Evolutionary conservation across 2,113 vertebrate genomes (phyloP).

Genomic region (Thermophis baileyi): DNA sequence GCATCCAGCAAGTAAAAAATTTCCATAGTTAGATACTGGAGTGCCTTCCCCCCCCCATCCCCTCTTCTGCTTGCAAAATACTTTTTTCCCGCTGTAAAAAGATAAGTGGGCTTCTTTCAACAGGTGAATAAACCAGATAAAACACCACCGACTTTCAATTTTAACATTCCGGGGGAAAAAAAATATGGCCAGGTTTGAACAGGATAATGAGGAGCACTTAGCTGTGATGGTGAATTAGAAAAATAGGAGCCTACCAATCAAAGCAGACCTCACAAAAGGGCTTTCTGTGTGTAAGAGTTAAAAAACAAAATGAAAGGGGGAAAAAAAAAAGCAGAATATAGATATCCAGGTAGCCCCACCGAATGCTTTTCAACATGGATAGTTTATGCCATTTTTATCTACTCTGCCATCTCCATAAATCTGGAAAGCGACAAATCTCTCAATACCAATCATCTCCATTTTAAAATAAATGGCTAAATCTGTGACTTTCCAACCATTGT

Average conservation of each 20-base stretch:
- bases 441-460: not conserved
- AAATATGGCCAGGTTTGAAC: not conserved
- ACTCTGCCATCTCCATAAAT: not conserved
- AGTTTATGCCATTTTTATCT: not conserved
- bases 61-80: not conserved
- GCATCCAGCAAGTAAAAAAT: not conserved
- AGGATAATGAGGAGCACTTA: not conserved
- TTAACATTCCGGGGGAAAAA: not conserved
- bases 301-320: not conserved
- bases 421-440: not conserved
- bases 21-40: rapidly evolving
- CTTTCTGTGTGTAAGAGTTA: not conserved
- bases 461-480: not conserved
- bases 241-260: not conserved
- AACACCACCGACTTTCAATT: not conserved
- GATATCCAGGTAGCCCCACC: not conserved
- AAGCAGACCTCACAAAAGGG: not conserved
- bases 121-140: not conserved
- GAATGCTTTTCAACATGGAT: not conserved
- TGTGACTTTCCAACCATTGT: not conserved
- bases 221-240: not conserved
- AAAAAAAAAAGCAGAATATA: not conserved
- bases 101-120: not conserved
- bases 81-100: not conserved
- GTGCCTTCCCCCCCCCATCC: not conserved